A percentile compares a stretch with the other conserved stretches of the same genome.
Evolutionary conservation across 2,797 vertebrate genomes (phyloP).

Genomic region (Manis javanica): DNA sequence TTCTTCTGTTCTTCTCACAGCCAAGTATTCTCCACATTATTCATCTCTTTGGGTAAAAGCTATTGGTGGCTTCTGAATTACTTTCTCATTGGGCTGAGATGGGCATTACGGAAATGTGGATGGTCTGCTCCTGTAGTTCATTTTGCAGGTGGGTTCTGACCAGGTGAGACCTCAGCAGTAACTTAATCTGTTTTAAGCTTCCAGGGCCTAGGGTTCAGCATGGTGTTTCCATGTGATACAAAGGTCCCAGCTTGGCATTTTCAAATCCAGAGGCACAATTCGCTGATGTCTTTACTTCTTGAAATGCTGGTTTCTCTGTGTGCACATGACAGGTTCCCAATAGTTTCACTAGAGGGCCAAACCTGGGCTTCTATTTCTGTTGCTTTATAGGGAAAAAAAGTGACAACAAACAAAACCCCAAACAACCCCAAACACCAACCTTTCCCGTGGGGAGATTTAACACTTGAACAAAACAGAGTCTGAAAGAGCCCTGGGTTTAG

Average conservation of each 20-base stretch:
- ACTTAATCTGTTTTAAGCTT: conserved; percentile 50
- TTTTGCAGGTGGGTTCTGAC: conserved; percentile 60
- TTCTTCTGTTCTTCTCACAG: conserved; percentile 69
- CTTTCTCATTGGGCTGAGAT: conserved; percentile 73
- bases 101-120: conserved; percentile 66
- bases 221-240: conserved; percentile 48
- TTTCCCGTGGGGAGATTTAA: neutral
- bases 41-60: conserved; percentile 75
- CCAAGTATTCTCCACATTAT: conserved; percentile 74
- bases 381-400: neutral
- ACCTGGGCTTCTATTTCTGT: neutral
- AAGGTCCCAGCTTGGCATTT: conserved; percentile 64
- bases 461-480: neutral
- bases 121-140: conserved; percentile 52
- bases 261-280: conserved; percentile 39
- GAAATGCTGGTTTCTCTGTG: neutral
- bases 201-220: neutral
- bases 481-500: neutral
- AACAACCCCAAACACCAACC: neutral
- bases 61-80: conserved; percentile 68
- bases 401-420: neutral
- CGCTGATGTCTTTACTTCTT: conserved; percentile 30
- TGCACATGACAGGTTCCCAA: neutral
- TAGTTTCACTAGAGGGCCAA: neutral
- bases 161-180: conserved; percentile 9